Evolutionary conservation across 1,140 invertebrate species (phyloP).

Genomic region (Berghia stephanieae): DNA sequence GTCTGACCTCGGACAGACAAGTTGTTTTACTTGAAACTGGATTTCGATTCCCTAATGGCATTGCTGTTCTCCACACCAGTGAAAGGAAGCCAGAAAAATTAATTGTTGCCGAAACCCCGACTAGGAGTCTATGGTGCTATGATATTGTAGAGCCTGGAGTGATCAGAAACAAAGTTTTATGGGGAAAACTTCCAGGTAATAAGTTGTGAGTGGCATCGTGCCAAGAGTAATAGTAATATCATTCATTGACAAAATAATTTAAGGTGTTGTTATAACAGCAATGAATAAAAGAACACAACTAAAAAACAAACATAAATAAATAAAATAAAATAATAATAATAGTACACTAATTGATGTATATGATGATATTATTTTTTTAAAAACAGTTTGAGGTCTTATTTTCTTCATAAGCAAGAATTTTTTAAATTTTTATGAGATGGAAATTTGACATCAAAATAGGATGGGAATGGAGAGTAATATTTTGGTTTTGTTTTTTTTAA

Average conservation of each 20-base stretch:
- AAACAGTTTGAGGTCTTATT: too few species aligned
- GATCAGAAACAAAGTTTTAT: constrained; percentile 46
- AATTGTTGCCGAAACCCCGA: constrained; percentile 62
- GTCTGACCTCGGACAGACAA: constrained; percentile 45
- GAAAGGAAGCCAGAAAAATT: constrained; percentile 47
- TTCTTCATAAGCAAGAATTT: too few species aligned
- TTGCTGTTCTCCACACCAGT: constrained; percentile 50
- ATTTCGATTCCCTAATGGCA: constrained; percentile 58
- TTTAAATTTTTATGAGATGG: too few species aligned
- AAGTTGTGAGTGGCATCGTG: not conserved
- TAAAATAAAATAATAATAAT: too few species aligned
- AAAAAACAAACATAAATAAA: too few species aligned
- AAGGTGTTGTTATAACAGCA: not conserved
- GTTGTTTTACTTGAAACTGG: constrained; percentile 51
- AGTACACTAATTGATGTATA: too few species aligned
- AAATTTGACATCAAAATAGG: too few species aligned
- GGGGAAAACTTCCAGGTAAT: constrained; percentile 55
- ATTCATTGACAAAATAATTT: not conserved
- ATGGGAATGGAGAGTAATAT: too few species aligned
- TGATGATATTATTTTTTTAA: too few species aligned
- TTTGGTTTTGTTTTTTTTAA: too few species aligned
- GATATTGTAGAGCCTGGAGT: constrained; percentile 50
- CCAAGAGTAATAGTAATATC: not conserved
- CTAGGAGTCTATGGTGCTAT: constrained; percentile 57
- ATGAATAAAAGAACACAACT: too few species aligned